Base-by-base conservation (phyloP, 1,140 invertebrate genomes). In the Plodia interpunctella region DNA sequence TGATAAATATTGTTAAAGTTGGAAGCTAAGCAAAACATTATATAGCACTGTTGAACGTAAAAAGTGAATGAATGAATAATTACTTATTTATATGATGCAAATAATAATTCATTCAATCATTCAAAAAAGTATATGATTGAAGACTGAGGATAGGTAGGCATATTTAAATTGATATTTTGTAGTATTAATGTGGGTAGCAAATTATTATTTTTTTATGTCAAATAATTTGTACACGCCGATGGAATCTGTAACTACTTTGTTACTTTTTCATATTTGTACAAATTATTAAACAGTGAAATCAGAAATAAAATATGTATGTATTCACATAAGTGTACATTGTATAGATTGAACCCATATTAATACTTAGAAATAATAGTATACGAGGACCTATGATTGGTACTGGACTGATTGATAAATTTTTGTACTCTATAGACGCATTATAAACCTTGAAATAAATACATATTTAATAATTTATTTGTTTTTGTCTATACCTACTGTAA, bases 401-500 rank as follows among this genome's bases (percentile, higher is more conserved):
- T 64, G 69, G 65, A 65, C 68, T 75, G 65, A 69, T 65, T 49
- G 62, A 66, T 62, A 66, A 69, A 70, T 68, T 78, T 78, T 76
- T 79, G 70, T 79, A 79, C 74, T 69, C 55, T 67, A 67, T 67
- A 75, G 68, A 70, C 68, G 61, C 74, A 73, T 76, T n/a, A 64
- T 71, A 68, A 73, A 76, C 69, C 74, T 76, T 77, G 63, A 75
- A 76, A 74, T 79, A 76, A 76, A 77, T 78, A 78, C 72, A 74
- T 70, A 73, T 44, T 44, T 44, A 44, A 44, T 44, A 17, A 3
- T 44, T 15, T 44, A 53, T 59, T 63, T 57, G 57, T 32, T 57
- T 61, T 44, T 44, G 3, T 44, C 30, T 6, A 32, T 83, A 25
- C 21, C 21, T 25, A 25, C 4, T 35, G n/a, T n/a, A n/a, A n/a